Percentiles rank a stretch among this genome's conserved stretches.
Evolutionary conservation across 1,140 invertebrate genomes (phyloP).

Genomic region (Trichonephila clavipes): DNA sequence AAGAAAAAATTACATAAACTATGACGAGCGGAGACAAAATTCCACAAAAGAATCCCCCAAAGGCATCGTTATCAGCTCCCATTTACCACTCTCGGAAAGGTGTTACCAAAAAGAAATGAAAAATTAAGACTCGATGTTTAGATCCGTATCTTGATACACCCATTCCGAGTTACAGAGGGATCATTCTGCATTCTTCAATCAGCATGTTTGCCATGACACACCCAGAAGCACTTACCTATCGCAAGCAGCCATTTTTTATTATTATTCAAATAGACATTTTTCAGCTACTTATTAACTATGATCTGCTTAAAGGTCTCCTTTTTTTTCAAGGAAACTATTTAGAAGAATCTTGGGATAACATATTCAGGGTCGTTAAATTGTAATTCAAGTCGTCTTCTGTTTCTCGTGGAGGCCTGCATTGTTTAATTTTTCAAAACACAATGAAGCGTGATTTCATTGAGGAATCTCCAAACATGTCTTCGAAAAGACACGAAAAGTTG

Average conservation of each 20-base stretch:
- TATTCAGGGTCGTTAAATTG: background rate
- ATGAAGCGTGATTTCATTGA: background rate
- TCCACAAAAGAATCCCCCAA: background rate
- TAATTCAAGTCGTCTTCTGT: background rate
- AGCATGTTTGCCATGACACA: slow-evolving; percentile 57
- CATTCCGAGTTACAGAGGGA: background rate
- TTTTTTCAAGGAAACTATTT: background rate
- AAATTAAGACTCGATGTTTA: slow-evolving; percentile 3
- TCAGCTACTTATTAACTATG: background rate
- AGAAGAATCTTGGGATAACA: background rate
- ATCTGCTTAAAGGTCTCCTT: background rate
- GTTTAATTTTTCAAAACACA: slow-evolving; percentile 3
- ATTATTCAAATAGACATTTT: background rate
- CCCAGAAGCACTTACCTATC: background rate
- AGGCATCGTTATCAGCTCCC: background rate
- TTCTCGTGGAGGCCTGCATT: background rate
- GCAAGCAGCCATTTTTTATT: background rate
- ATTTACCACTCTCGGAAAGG: background rate
- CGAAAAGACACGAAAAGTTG: background rate
- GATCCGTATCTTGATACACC: slow-evolving; percentile 40
- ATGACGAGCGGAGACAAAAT: background rate
- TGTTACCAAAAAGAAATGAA: background rate
- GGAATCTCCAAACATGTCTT: background rate
- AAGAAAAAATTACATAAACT: slow-evolving; percentile 29
- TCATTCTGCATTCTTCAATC: slow-evolving; percentile 18